These are phyloP conservation scores for Lepisosteus osseus DNA, from an alignment of 2,113 vertebrate species.

Conservation along the genomic window DNA sequence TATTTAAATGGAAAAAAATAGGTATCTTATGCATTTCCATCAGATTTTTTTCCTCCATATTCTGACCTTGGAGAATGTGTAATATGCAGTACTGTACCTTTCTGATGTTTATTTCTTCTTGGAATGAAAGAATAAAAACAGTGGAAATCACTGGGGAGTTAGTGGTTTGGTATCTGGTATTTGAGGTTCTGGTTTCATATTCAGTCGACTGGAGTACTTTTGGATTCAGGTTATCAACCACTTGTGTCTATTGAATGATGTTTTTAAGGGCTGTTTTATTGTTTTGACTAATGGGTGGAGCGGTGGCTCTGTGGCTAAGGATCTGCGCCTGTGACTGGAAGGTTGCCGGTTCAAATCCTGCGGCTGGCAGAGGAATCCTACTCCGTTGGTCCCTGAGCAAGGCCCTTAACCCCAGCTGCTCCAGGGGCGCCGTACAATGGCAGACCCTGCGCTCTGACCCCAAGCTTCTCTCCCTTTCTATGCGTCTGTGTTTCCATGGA, in stretches of 20 bases:
- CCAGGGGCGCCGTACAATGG: too few species aligned
- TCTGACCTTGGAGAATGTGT: constrained; percentile 61
- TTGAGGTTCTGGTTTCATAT: background rate
- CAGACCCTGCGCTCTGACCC: too few species aligned
- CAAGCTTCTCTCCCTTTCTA: too few species aligned
- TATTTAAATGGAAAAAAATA: constrained; percentile 40
- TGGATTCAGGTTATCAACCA: constrained; percentile 7
- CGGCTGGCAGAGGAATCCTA: too few species aligned
- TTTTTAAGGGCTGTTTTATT: too few species aligned
- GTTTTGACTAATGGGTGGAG: too few species aligned
- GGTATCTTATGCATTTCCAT: constrained; percentile 21
- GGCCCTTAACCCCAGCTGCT: too few species aligned
- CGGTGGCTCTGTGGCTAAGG: too few species aligned
- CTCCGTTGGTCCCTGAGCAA: too few species aligned
- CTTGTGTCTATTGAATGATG: background rate
- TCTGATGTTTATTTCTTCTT: constrained; percentile 55
- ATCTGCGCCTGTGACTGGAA: too few species aligned
- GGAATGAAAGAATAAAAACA: constrained; percentile 58
- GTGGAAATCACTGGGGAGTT: background rate
- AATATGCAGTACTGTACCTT: background rate
- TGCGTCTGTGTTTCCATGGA: too few species aligned
- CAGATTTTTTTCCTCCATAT: constrained; percentile 36
- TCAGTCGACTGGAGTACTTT: background rate
- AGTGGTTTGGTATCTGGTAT: constrained; percentile 5
- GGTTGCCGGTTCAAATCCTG: too few species aligned